These are phyloP conservation scores for Leuciscus idus DNA, from an alignment of 2,113 vertebrate species.

Conservation along the genomic window DNA sequence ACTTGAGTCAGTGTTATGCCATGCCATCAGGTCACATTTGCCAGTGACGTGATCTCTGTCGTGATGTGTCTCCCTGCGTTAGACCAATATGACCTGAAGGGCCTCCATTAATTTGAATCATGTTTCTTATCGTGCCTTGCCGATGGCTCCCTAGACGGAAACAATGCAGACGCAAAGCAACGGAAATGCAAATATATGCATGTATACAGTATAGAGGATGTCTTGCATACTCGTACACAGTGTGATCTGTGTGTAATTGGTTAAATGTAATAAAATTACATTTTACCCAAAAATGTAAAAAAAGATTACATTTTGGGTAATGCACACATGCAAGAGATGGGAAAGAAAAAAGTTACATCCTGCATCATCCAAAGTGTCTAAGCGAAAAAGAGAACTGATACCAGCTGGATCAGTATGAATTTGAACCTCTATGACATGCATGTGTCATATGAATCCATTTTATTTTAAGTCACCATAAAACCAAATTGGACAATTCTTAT, in stretches of 20 bases:
- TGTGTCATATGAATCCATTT: background rate
- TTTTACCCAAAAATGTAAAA: too few relatives aligned
- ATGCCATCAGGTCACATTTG: slow-evolving; percentile 37
- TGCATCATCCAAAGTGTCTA: too few relatives aligned
- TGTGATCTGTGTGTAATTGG: background rate
- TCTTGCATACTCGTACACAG: background rate
- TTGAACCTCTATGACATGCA: background rate
- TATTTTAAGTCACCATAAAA: background rate
- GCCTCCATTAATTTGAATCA: slow-evolving; percentile 39
- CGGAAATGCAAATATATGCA: slow-evolving; percentile 14
- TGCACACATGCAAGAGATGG: background rate
- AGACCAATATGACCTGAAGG: slow-evolving; percentile 26
- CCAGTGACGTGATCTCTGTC: slow-evolving; percentile 33
- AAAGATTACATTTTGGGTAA: too few relatives aligned
- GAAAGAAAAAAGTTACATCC: background rate
- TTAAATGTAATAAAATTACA: background rate
- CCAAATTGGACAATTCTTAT: too few relatives aligned
- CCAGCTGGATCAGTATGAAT: background rate
- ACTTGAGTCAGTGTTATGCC: slow-evolving; percentile 38
- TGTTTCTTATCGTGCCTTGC: slow-evolving; percentile 33
- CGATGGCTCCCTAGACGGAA: background rate
- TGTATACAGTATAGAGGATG: background rate
- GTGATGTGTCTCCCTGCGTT: slow-evolving; percentile 34
- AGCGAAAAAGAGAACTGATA: background rate
- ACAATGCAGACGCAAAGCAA: background rate